Evolutionary conservation across 2,888 invertebrate species (phyloP).

Genomic region (Calameuta pallipes): DNA sequence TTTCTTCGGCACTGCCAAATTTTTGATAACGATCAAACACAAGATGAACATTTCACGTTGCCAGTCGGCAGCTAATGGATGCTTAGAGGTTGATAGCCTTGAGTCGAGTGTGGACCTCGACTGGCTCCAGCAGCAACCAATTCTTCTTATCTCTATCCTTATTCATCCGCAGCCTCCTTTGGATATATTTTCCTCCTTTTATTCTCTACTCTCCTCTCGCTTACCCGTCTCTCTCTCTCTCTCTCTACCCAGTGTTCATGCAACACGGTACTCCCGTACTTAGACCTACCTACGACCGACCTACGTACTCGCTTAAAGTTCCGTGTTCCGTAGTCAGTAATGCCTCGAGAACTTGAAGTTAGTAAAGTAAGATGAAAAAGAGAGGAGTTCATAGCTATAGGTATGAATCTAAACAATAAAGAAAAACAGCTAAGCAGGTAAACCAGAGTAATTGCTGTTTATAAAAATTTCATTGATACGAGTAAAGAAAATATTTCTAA

Average conservation of each 20-base stretch:
- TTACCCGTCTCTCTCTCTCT: conserved; percentile 11
- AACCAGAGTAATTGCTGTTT: neutral
- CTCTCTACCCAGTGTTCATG: neutral
- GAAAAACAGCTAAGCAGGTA: neutral
- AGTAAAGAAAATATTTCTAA: too few relatives aligned
- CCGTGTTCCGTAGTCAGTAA: neutral
- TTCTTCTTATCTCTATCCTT: conserved; percentile 9
- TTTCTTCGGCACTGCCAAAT: conserved; percentile 42
- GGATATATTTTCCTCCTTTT: neutral
- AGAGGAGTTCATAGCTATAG: neutral
- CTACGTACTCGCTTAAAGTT: neutral
- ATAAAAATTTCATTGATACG: too few relatives aligned
- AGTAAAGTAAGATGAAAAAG: neutral
- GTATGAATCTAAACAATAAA: neutral
- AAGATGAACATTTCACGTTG: conserved; percentile 26
- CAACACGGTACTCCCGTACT: neutral
- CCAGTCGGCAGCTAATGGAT: conserved; percentile 45
- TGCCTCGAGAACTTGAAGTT: neutral
- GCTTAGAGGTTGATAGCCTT: conserved; percentile 50
- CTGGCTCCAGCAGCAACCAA: conserved; percentile 22
- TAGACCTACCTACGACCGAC: neutral
- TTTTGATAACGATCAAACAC: conserved; percentile 38
- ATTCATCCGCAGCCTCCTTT: neutral
- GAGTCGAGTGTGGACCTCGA: conserved; percentile 31
- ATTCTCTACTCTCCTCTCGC: neutral